Percentiles rank a stretch among this genome's conserved stretches.
Conservation (phyloP, 1,140 invertebrate species). For the Drosophila miranda region DNA sequence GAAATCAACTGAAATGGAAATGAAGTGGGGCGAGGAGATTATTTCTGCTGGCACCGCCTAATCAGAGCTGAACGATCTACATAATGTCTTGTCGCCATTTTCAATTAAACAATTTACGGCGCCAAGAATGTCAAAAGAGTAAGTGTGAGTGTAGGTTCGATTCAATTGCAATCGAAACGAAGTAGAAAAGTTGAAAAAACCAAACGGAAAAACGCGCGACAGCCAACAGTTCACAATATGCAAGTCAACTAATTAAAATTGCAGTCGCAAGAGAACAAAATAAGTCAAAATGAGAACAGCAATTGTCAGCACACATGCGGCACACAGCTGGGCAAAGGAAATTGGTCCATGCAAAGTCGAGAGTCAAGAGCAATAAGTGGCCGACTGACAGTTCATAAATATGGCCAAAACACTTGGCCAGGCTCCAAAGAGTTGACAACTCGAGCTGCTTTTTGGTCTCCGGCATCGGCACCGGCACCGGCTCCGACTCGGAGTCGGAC, state of each 20-base stretch:
- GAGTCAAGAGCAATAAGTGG: slow-evolving; percentile 69
- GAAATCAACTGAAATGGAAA: background rate
- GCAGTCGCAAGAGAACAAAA: slow-evolving; percentile 37
- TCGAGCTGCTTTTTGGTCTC: slow-evolving; percentile 20
- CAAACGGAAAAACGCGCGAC: slow-evolving; percentile 22
- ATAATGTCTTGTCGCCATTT: slow-evolving; percentile 74
- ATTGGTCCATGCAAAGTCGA: slow-evolving; percentile 69
- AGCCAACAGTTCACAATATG: slow-evolving; percentile 58
- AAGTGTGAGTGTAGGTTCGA: slow-evolving; percentile 7
- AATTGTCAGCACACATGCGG: slow-evolving; percentile 58
- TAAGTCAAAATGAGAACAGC: slow-evolving; percentile 56
- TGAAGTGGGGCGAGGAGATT: slow-evolving; percentile 25
- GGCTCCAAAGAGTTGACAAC: slow-evolving; percentile 49
- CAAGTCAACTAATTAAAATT: slow-evolving; percentile 67
- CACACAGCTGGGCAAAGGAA: slow-evolving; percentile 42
- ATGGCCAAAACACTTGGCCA: slow-evolving; percentile 66
- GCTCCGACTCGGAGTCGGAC: slow-evolving; percentile 19
- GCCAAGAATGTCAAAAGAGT: slow-evolving; percentile 56
- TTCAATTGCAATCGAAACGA: slow-evolving; percentile 30
- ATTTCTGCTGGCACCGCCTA: slow-evolving; percentile 25
- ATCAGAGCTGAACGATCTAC: slow-evolving; percentile 50
- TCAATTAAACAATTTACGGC: slow-evolving; percentile 71
- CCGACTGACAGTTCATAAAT: slow-evolving; percentile 67
- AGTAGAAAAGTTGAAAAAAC: slow-evolving; percentile 29
- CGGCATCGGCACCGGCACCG: background rate